Base-by-base conservation (phyloP, 2,113 vertebrate species). In the Sula dactylatra region DNA sequence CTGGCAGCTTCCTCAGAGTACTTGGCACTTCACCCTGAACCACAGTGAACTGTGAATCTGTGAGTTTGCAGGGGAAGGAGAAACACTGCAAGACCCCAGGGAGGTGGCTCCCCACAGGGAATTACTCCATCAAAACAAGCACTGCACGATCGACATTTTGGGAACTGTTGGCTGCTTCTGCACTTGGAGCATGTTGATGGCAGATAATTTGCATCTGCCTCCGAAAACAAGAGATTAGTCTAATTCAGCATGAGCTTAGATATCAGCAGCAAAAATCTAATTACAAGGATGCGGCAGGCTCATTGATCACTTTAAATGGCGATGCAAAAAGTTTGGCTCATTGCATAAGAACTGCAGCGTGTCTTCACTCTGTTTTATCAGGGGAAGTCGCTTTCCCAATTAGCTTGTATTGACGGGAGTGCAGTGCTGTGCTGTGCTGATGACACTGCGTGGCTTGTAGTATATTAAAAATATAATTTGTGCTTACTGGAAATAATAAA, bases 151-250 rank as follows among this genome's bases (percentile, higher is more conserved):
- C 69, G n/a, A 29, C 55, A 1, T n/a, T 66, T 32, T 40, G 42
- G 69, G 61, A 52, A 61, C 69, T 4, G 3, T 15, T 11, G 18
- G 29, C 45, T 13, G 17, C 64, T 38, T 44, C 47, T 20, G 34
- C 2, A 4, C 49, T 45, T 29, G 22, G 74, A 69, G n/a, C 4
- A 0, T 5, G 11, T 24, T 54, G 36, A 16, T 6, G 14, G 56
- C 13, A 38, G 38, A 71, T 18, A 52, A 76, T 62, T 47, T 7
- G 5, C 64, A 26, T 44, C 84, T 86, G 76, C 55, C 62, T 50
- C 62, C 34, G 38, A 69, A 56, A 52, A 49, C 49, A 32, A 64
- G 56, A 44, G 38, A 40, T 65, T 19, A 55, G 69, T 42, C 74
- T 62, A 40, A 61, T 77, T 86, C n/a, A 52, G 34, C 27, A 27